Evolutionary conservation across 2,797 vertebrate species (phyloP), one percentile per base, ranked within the genome.

Genomic region (Loris lydekkerianus): DNA sequence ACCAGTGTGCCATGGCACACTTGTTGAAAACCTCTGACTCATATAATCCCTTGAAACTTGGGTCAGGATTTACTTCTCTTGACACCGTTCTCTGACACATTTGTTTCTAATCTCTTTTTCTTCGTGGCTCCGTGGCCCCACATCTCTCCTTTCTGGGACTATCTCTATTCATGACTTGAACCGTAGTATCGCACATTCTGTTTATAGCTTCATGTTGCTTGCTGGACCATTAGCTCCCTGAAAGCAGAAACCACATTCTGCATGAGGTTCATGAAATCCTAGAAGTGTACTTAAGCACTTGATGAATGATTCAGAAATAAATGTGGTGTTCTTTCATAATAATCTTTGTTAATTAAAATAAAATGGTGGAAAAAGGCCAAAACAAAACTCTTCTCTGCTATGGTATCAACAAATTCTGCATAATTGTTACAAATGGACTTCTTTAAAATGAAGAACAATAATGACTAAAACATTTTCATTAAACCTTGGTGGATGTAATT

Each of bases 371-470:
- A 21, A 90, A 89, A 80, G 5, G 10, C 2, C 80, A 34, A 77
- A 95, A 63, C 7, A 11, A 72, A 87, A 83, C n/a, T 70, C 3
- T 82, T 78, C 43, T 85, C 87, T 72, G 14, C 11, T 73, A 60
- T 53, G 7, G 31, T 83, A 56, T 69, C 37, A 89, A 67, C 46
- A 65, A 82, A 89, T 80, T 31, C 53, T 85, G 13, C 1, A 25
- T 89, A 84, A 58, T 60, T 83, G 14, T 86, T 92, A 89, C 29
- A 91, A 92, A 53, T 97, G 23, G 14, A 93, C 88, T 94, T 95
- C 40, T 91, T 95, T 17, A 25, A 78, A 82, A 93, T 27, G 58
- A 86, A 60, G 31, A 88, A 63, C 8, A 34, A 67, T 91, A 89
- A 20, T 94, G 34, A 76, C 29, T 65, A 27, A 93, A 88, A 60